Evolutionary conservation across 2,888 invertebrate genomes (phyloP), one percentile per base, ranked within the genome.

Genomic region (Lamellibrachia columna): DNA sequence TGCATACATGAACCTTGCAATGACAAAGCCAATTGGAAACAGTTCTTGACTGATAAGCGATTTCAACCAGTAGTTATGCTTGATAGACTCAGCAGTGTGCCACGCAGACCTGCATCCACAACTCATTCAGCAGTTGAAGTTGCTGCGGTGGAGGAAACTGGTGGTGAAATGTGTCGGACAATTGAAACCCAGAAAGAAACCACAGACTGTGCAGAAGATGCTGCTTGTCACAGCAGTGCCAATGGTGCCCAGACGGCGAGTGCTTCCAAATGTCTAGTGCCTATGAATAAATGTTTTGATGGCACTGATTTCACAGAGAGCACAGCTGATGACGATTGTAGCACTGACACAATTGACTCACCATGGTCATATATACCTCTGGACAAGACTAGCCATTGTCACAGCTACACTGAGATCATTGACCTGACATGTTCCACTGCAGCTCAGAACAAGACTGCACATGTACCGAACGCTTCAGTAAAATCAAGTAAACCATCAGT

Each of bases 51-150:
- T 75, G 22, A 75, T 75, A n/a, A 11, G 22, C 15, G 22, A 22
- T 75, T n/a, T 22, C 75, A 75, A 75, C 75, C 75, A 75, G 75
- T 75, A 75, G 22, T 75, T n/a, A 75, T 75, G 75, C 75, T 75
- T 75, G 75, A 75, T 75, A 75, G 22, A 75, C 22, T n/a, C 75
- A n/a, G 22, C 75, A n/a, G 75, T 75, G 3, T 75, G 22, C 22
- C 22, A 75, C 75, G 6, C 22, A 15, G 22, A 75, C 22, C 75
- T 75, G 75, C 75, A 22, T 75, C 75, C 2, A 22, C 75, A 22
- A 15, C 3, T 75, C 75, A 75, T 22, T 11, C 22, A 75, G 6
- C 75, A 15, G 6, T 6, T 75, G n/a, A 75, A 4, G 75, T 75
- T 75, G n/a, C 22, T 3, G 75, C 3, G 75, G 75, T 4, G 75